These are phyloP conservation scores for Bursaphelenchus mucronatus DNA, from an alignment of 1,140 invertebrate species.

Conservation along the genomic window DNA sequence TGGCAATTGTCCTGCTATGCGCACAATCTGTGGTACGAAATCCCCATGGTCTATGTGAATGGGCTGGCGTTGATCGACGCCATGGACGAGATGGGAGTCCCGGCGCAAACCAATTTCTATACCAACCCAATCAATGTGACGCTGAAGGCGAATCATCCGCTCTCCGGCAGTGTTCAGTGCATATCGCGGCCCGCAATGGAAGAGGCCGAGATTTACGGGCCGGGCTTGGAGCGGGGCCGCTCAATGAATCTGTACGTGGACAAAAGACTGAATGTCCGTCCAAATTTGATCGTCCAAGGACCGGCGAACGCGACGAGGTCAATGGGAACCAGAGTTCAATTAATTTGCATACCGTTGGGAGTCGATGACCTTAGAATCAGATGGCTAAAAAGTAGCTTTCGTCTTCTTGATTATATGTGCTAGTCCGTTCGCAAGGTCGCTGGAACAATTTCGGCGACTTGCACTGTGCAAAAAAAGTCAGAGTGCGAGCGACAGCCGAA, in stretches of 20 bases:
- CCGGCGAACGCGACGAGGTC: slow-evolving; percentile 27
- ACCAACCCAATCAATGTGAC: slow-evolving; percentile 53
- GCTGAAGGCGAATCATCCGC: slow-evolving; percentile 30
- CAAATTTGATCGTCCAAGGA: slow-evolving; percentile 26
- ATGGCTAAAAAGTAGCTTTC: slow-evolving; percentile 44
- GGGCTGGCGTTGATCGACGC: slow-evolving; percentile 49
- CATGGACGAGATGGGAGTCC: slow-evolving; percentile 48
- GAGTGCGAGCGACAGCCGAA: too few relatives aligned
- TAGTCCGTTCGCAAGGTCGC: too few relatives aligned
- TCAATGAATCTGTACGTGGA: slow-evolving; percentile 53
- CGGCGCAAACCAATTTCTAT: slow-evolving; percentile 50
- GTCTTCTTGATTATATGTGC: slow-evolving; percentile 21
- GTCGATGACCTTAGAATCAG: slow-evolving; percentile 12
- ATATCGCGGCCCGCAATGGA: slow-evolving; percentile 56
- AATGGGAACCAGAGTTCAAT: slow-evolving; percentile 25
- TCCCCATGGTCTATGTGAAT: slow-evolving; percentile 52
- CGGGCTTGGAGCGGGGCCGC: slow-evolving; percentile 40
- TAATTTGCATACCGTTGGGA: slow-evolving; percentile 24
- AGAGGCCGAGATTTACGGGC: slow-evolving; percentile 53
- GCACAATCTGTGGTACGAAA: slow-evolving; percentile 47
- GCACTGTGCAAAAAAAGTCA: too few relatives aligned
- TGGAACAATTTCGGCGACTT: too few relatives aligned
- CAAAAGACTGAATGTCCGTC: slow-evolving; percentile 21
- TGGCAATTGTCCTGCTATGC: slow-evolving; percentile 44
- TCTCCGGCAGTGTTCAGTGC: slow-evolving; percentile 52